A percentile compares a stretch with the other conserved stretches of the same genome.
Conservation (phyloP, 2,113 vertebrate genomes). For the Pterocles gutturalis region DNA sequence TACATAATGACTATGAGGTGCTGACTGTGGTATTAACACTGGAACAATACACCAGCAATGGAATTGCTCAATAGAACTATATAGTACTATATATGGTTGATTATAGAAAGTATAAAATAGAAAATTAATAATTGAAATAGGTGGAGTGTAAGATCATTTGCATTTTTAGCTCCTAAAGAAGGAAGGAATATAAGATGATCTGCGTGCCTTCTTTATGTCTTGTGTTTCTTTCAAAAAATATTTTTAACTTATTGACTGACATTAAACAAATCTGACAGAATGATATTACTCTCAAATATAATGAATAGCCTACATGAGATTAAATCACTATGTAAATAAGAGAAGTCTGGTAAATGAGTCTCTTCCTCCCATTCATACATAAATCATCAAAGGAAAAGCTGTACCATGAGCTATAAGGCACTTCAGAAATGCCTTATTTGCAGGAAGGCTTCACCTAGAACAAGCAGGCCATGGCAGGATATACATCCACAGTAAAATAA, state of each 20-base stretch:
- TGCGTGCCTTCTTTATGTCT: not conserved
- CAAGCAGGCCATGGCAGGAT: not conserved
- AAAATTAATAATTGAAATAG: not conserved
- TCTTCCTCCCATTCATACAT: not conserved
- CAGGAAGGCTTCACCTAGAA: not conserved
- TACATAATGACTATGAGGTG: not conserved
- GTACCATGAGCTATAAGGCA: not conserved
- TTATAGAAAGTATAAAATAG: not conserved
- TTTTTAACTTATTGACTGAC: not conserved
- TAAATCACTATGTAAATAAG: not conserved
- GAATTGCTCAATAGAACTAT: not conserved
- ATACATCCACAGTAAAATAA: not conserved
- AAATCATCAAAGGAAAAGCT: not conserved
- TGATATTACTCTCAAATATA: not conserved
- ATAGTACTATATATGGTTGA: not conserved
- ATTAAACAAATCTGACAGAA: not conserved
- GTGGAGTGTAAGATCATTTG: not conserved
- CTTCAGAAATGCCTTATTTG: not conserved
- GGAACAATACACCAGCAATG: not conserved
- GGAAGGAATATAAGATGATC: not conserved
- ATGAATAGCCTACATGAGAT: not conserved
- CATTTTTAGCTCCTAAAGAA: not conserved
- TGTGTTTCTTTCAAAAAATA: not conserved
- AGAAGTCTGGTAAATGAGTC: not conserved
- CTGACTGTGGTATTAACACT: not conserved